Base-by-base conservation (phyloP, 2,797 vertebrate species). In the Garrulus glandarius region DNA sequence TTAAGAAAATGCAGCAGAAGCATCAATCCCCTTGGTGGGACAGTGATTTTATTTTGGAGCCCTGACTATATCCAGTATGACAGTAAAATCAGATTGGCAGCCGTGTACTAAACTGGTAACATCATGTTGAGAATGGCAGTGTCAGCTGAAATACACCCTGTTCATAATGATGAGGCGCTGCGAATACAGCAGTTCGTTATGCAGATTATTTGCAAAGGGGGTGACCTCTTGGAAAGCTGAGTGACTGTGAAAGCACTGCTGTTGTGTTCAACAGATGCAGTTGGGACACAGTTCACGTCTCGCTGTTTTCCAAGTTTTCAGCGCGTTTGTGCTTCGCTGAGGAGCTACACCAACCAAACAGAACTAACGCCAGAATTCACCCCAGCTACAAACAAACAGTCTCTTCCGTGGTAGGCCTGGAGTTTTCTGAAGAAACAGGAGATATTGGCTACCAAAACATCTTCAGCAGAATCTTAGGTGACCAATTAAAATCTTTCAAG, bases 221-320 rank as follows among this genome's bases (percentile, higher is more conserved):
- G 27, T 57, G 92, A 93, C 52, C 61, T 88, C 94, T 68, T 86
- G 64, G 55, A 90, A 92, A 89, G 75, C 83, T 82, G 67, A 89
- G 76, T 69, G 68, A 52, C 87, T 59, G 24, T 23, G 12, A 72
- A 95, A 59, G 57, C 68, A 43, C 39, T 49, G n/a, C 15, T 64
- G 23, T 27, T 82, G 15, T 61, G 78, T 92, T 82, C 59, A 67
- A 43, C 85, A 95, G 78, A 80, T 77, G 84, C 0, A 3, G 76
- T 15, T 78, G 41, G 77, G 91, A 94, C 78, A 92, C 72, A 92
- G 76, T 43, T 97, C 88, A 89, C 8, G 6, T 93, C 74, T 18
- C 18, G 4, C 10, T 70, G 44, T 44, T 84, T 82, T 34, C 77
- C 81, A 72, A 13, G 44, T 79, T 87, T 74, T 83, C 50, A 52